A percentile compares a stretch with the other conserved stretches of the same genome.
Evolutionary conservation across 1,140 invertebrate species (phyloP).

Genomic region (Teleopsis dalmanni): DNA sequence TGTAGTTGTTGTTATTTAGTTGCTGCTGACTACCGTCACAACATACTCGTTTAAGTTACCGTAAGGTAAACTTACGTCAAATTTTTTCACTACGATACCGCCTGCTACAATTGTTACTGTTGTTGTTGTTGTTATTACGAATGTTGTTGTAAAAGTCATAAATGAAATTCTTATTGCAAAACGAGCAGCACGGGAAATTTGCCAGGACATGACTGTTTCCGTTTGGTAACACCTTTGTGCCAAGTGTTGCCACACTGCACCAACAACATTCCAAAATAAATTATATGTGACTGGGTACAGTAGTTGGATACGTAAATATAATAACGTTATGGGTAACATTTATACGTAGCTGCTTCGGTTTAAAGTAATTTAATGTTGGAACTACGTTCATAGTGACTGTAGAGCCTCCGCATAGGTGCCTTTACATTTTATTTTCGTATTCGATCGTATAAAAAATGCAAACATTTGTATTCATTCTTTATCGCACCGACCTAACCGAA

Average conservation of each 20-base stretch:
- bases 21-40: too few species aligned
- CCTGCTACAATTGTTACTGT: not conserved
- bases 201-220: conserved; percentile 14
- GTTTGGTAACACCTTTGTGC: not conserved
- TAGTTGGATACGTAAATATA: too few species aligned
- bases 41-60: too few species aligned
- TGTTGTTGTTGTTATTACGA: not conserved
- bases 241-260: not conserved
- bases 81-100: too few species aligned
- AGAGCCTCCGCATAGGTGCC: not conserved
- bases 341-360: too few species aligned
- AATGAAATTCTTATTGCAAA: conserved; percentile 6
- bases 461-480: conserved; percentile 2
- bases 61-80: too few species aligned
- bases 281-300: too few species aligned
- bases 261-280: too few species aligned
- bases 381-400: too few species aligned
- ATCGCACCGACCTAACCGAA: not conserved
- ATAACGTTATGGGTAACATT: too few species aligned
- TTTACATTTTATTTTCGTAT: not conserved
- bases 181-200: conserved; percentile 13
- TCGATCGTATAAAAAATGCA: conserved; percentile 6
- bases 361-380: too few species aligned
- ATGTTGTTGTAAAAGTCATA: not conserved
- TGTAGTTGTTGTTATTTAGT: too few species aligned